Conservation (phyloP, 2,113 vertebrate species). For the Hypomesus transpacificus region DNA sequence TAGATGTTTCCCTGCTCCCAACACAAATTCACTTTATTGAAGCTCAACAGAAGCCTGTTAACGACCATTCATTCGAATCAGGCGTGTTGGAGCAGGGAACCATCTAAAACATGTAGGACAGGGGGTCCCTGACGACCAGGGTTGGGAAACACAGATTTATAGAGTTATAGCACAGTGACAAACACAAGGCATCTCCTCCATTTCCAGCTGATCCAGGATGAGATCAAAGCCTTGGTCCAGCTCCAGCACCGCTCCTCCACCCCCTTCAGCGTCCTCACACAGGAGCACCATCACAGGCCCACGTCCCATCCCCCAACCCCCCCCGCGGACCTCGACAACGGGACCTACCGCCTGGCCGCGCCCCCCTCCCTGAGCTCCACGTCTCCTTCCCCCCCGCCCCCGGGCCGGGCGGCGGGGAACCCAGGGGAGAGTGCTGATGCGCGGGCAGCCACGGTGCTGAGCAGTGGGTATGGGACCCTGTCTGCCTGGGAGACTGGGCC, state of each 20-base stretch:
- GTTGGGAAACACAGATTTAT: too few relatives aligned
- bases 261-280: constrained; percentile 47
- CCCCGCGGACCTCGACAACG: constrained; percentile 22
- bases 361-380: constrained; percentile 60
- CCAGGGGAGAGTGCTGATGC: constrained; percentile 56
- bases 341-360: constrained; percentile 38
- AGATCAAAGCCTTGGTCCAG: constrained; percentile 86
- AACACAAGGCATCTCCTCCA: neutral
- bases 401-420: constrained; percentile 41
- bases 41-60: too few relatives aligned
- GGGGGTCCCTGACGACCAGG: too few relatives aligned
- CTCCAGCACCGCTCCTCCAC: constrained; percentile 70
- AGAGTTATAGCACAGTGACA: too few relatives aligned
- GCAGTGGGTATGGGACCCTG: constrained; percentile 83
- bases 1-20: too few relatives aligned
- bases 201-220: constrained; percentile 87
- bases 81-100: too few relatives aligned
- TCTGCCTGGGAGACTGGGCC: constrained; percentile 68
- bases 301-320: constrained; percentile 31
- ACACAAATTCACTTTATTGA: too few relatives aligned
- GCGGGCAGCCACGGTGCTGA: constrained; percentile 67
- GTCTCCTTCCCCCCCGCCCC: constrained; percentile 47
- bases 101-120: too few relatives aligned
- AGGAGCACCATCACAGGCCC: constrained; percentile 54
- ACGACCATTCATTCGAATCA: too few relatives aligned